phyloP scores from a whole-genome alignment of 2,888 invertebrate genomes.

The Eristalis arbustorum region DNA sequence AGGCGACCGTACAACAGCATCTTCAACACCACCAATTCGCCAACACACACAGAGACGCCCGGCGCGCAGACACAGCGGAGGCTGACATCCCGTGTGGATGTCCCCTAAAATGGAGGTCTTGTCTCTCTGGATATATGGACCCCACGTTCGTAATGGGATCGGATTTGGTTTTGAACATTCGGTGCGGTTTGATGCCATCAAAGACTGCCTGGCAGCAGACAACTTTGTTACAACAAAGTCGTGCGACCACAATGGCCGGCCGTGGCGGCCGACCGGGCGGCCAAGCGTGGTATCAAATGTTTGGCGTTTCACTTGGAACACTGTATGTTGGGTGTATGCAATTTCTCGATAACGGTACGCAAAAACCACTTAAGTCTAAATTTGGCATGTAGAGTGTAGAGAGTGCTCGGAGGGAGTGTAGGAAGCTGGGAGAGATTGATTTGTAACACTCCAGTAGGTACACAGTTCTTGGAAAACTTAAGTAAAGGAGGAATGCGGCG shows the following conservation, averaged over 20 bases:
- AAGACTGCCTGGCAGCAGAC: slow-evolving; percentile 32
- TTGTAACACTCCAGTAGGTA: slow-evolving; percentile 53
- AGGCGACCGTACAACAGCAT: slow-evolving; percentile 42
- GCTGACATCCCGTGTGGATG: slow-evolving; percentile 4
- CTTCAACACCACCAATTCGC: slow-evolving; percentile 22
- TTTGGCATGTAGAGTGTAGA: slow-evolving; percentile 6
- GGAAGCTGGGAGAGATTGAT: slow-evolving; percentile 14
- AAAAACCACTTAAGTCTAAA: slow-evolving; percentile 30
- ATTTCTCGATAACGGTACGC: slow-evolving; percentile 46
- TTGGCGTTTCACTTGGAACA: slow-evolving; percentile 27
- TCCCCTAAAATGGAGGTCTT: slow-evolving; percentile 38
- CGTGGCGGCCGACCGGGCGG: not conserved
- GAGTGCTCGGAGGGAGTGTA: not conserved
- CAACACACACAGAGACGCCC: not conserved
- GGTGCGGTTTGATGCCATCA: slow-evolving; percentile 55
- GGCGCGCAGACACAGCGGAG: not conserved
- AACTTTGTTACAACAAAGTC: slow-evolving; percentile 42
- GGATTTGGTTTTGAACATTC: slow-evolving; percentile 30
- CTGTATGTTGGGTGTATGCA: slow-evolving; percentile 16
- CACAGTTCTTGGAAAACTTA: slow-evolving; percentile 37
- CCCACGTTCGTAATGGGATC: slow-evolving; percentile 48
- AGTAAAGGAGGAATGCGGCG: not conserved
- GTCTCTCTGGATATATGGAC: slow-evolving; percentile 10
- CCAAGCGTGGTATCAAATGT: slow-evolving; percentile 28
- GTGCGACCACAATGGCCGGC: slow-evolving; percentile 51